Evolutionary conservation across 2,113 vertebrate genomes (phyloP).

Genomic region (Takifugu bimaculatus): DNA sequence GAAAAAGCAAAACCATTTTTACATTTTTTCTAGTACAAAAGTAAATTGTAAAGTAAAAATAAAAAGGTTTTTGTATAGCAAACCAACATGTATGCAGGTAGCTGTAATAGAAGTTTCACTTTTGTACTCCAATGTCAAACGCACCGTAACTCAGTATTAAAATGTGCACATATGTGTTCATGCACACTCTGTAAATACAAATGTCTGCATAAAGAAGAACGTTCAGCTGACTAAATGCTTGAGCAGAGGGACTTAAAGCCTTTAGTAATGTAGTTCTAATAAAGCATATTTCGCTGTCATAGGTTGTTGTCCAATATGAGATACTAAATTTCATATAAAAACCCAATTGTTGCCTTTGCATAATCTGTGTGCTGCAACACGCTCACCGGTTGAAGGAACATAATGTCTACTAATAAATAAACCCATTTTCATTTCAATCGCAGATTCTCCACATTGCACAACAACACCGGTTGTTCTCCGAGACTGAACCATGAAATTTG

Average conservation of each 20-base stretch:
- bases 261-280: constrained; percentile 73
- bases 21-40: constrained; percentile 65
- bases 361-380: constrained; percentile 62
- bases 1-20: constrained; percentile 57
- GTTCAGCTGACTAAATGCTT: constrained; percentile 74
- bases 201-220: constrained; percentile 64
- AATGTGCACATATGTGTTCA: constrained; percentile 66
- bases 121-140: constrained; percentile 77
- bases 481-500: constrained; percentile 16
- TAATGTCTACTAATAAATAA: constrained; percentile 74
- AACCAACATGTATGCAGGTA: constrained; percentile 65
- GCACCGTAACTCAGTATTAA: constrained; percentile 74
- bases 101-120: constrained; percentile 67
- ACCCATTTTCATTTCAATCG: constrained; percentile 60
- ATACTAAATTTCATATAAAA: constrained; percentile 57
- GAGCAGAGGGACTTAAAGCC: constrained; percentile 69
- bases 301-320: constrained; percentile 55
- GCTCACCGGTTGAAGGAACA: constrained; percentile 62
- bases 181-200: constrained; percentile 70
- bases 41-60: constrained; percentile 53
- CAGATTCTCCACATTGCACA: no score
- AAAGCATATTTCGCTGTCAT: constrained; percentile 65
- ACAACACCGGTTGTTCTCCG: neutral
- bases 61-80: constrained; percentile 72
- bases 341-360: constrained; percentile 47